Conservation (phyloP, 2,888 invertebrate genomes). For the Hypercompe scribonia region DNA sequence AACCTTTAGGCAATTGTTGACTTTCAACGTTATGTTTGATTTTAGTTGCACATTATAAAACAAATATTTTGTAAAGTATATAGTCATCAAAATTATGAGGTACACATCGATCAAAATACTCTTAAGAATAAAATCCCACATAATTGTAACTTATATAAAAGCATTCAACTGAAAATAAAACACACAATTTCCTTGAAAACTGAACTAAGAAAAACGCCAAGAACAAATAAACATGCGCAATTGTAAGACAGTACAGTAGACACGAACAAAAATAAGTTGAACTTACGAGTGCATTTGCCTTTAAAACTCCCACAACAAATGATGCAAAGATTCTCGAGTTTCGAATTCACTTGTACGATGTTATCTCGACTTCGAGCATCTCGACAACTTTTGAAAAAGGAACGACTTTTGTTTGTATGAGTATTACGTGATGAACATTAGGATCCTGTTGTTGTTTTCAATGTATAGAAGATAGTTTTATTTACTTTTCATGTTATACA, state of each 20-base stretch:
- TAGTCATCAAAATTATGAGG: too few species aligned
- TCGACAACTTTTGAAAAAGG: constrained; percentile 37
- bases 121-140: neutral
- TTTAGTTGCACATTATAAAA: too few species aligned
- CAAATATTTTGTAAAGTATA: too few species aligned
- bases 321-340: constrained; percentile 44
- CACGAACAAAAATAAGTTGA: constrained; percentile 33
- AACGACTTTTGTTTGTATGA: constrained; percentile 9
- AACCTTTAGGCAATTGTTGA: too few species aligned
- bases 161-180: neutral
- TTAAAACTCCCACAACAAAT: constrained; percentile 48
- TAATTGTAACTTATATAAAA: neutral
- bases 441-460: neutral
- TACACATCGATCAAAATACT: neutral
- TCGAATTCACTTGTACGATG: constrained; percentile 27
- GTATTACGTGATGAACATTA: neutral
- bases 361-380: constrained; percentile 36
- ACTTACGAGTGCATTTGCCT: constrained; percentile 48
- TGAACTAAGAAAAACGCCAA: constrained; percentile 6
- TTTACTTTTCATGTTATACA: neutral
- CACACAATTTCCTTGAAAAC: neutral
- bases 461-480: too few species aligned
- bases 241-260: constrained; percentile 28
- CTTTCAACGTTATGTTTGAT: too few species aligned
- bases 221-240: constrained; percentile 27